Base-by-base conservation (phyloP, 2,888 invertebrate species). In the Ecliptopera silaceata region DNA sequence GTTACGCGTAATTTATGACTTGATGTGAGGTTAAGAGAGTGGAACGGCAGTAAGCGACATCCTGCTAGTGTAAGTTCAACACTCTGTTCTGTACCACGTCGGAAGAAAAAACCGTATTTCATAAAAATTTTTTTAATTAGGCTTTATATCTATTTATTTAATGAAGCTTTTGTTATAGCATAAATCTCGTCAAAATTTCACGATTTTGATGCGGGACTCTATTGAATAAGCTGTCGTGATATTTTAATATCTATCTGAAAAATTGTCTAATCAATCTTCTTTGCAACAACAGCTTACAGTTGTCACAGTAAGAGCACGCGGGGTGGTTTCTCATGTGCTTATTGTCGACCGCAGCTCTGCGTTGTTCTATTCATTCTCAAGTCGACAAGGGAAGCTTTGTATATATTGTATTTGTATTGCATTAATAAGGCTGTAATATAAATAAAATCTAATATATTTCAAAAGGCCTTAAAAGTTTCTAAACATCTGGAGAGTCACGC, bases 201-300 rank as follows among this genome's bases (percentile, higher is more conserved):
- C n/a, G n/a, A n/a, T n/a, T n/a, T n/a, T n/a, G n/a, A n/a, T n/a
- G n/a, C n/a, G n/a, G n/a, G n/a, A n/a, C n/a, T n/a, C n/a, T n/a
- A n/a, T n/a, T n/a, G n/a, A n/a, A n/a, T n/a, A n/a, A n/a, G n/a
- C n/a, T n/a, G n/a, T n/a, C n/a, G n/a, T n/a, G n/a, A n/a, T n/a
- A 32, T 12, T 12, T 12, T 4, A 32, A n/a, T n/a, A n/a, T n/a
- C 44, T 48, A 59, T 59, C 42, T 68, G 64, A 63, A 64, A 69
- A 70, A 66, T 69, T 65, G 59, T 62, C 70, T 71, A 69, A 81
- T 83, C 81, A 75, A 81, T 83, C 83, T 77, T 78, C 68, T 69
- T 56, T 41, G 61, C 61, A 56, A 17, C 32, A 59, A 55, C 47
- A 56, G 58, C 56, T 56, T 75, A 74, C 75, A 74, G 71, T 72